These are phyloP conservation scores for Harmothoe impar DNA, from an alignment of 2,888 invertebrate genomes.

Conservation along the genomic window DNA sequence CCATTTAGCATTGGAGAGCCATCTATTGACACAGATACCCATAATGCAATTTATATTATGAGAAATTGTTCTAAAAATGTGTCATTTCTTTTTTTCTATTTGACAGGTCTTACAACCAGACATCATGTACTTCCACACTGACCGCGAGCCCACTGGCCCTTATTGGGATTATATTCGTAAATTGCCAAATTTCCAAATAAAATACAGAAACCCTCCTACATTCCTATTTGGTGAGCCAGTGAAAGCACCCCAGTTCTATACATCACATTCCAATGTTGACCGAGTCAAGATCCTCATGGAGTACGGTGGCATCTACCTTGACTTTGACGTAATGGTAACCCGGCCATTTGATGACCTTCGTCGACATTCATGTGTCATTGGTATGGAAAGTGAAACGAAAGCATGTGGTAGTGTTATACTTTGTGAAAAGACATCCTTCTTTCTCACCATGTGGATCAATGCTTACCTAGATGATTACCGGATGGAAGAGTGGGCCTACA, in stretches of 20 bases:
- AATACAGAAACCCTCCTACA: conserved; percentile 69
- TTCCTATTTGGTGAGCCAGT: conserved; percentile 70
- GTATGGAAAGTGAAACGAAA: conserved; percentile 69
- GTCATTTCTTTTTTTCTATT: not conserved
- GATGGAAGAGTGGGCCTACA: conserved; percentile 73
- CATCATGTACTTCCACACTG: conserved; percentile 71
- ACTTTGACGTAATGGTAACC: conserved; percentile 71
- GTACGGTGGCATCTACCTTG: conserved; percentile 73
- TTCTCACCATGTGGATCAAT: conserved; percentile 73
- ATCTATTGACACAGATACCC: no score
- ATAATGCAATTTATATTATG: not conserved
- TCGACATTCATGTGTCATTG: conserved; percentile 69
- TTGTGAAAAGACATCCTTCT: conserved; percentile 70
- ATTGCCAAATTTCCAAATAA: conserved; percentile 70
- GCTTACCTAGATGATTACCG: conserved; percentile 73
- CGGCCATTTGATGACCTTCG: conserved; percentile 71
- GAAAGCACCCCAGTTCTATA: conserved; percentile 71
- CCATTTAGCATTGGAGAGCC: no score
- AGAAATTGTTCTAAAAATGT: no score
- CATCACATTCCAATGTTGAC: conserved; percentile 74
- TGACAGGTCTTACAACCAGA: conserved; percentile 53
- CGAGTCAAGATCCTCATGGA: conserved; percentile 72
- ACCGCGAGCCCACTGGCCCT: conserved; percentile 70
- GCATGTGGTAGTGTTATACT: conserved; percentile 73
- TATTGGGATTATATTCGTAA: conserved; percentile 71